Conservation (phyloP, 2,797 vertebrate species). For the Balearica regulorum region DNA sequence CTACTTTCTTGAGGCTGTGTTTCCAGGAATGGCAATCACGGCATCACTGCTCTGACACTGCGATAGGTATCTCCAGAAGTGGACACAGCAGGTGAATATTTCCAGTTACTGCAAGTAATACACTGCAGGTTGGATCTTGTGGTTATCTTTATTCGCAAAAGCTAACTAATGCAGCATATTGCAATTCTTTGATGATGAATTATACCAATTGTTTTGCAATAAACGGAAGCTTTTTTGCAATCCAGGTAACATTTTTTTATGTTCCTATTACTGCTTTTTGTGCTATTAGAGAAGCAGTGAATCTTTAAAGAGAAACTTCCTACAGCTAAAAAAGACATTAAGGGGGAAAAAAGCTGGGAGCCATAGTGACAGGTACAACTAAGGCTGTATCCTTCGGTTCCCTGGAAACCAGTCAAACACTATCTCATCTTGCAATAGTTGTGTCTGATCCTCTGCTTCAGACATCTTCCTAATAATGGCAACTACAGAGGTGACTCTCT, state of each 20-base stretch:
- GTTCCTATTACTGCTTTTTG: conserved; percentile 65
- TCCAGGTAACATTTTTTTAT: conserved; percentile 68
- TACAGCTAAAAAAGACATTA: conserved; percentile 80
- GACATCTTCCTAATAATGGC: conserved; percentile 95
- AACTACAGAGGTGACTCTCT: conserved; percentile 91
- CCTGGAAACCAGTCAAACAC: conserved; percentile 94
- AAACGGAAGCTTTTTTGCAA: conserved; percentile 54
- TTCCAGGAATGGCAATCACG: conserved; percentile 54
- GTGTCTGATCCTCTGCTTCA: conserved; percentile 85
- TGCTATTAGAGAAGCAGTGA: conserved; percentile 73
- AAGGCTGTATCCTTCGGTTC: conserved; percentile 81
- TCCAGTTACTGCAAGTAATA: not conserved
- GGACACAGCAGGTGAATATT: conserved; percentile 47
- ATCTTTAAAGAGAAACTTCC: conserved; percentile 80
- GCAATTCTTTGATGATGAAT: conserved; percentile 49
- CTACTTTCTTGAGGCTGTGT: conserved; percentile 48
- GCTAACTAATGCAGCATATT: conserved; percentile 44
- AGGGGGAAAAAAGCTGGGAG: conserved; percentile 74
- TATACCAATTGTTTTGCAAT: conserved; percentile 61
- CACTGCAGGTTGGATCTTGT: not conserved
- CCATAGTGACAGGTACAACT: conserved; percentile 87
- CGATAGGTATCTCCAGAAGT: conserved; percentile 27
- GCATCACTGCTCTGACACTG: conserved; percentile 19
- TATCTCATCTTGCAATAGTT: conserved; percentile 85
- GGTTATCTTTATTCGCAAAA: conserved; percentile 60